A percentile compares a stretch with the other conserved stretches of the same genome.
Evolutionary conservation across 37 sponge, comb jelly and placozoan genomes (phyloP).

Genomic region (Diacarnus erythraeanus): DNA sequence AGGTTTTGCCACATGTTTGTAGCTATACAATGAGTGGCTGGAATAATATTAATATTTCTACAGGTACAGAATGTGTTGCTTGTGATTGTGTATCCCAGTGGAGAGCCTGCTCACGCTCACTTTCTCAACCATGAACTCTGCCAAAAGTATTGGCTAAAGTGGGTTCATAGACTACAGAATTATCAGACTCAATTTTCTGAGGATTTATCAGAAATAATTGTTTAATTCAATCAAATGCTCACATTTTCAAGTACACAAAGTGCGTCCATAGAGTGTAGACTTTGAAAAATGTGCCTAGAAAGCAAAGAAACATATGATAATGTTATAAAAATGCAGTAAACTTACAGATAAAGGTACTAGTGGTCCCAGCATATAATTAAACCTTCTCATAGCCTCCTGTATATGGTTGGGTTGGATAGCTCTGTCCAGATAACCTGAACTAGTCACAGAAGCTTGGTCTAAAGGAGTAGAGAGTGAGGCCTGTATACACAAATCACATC

Average conservation of each 20-base stretch:
- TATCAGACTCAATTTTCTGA: slow-evolving; percentile 51
- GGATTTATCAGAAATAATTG: slow-evolving; percentile 23
- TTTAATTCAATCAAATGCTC: background rate
- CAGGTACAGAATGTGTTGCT: slow-evolving; percentile 60
- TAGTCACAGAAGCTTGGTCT: no score
- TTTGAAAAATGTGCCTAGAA: slow-evolving; percentile 21
- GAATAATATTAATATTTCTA: background rate
- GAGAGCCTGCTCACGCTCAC: slow-evolving; percentile 61
- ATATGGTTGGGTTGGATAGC: slow-evolving; percentile 57
- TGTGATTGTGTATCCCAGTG: slow-evolving; percentile 63
- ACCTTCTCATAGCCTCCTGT: slow-evolving; percentile 50
- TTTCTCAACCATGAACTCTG: slow-evolving; percentile 41
- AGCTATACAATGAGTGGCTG: background rate
- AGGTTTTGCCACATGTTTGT: slow-evolving; percentile 27
- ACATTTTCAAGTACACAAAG: slow-evolving; percentile 17
- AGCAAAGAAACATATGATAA: background rate
- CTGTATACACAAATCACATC: no score
- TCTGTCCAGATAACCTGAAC: no score
- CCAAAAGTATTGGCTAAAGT: slow-evolving; percentile 49
- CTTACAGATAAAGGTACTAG: slow-evolving; percentile 30
- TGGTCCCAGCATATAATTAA: slow-evolving; percentile 9
- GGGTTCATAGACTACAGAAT: slow-evolving; percentile 42
- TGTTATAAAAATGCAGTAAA: background rate
- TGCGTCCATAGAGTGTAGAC: slow-evolving; percentile 31
- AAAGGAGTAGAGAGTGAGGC: no score